Conservation (phyloP, 2,888 invertebrate species). For the Amitus sp. region DNA sequence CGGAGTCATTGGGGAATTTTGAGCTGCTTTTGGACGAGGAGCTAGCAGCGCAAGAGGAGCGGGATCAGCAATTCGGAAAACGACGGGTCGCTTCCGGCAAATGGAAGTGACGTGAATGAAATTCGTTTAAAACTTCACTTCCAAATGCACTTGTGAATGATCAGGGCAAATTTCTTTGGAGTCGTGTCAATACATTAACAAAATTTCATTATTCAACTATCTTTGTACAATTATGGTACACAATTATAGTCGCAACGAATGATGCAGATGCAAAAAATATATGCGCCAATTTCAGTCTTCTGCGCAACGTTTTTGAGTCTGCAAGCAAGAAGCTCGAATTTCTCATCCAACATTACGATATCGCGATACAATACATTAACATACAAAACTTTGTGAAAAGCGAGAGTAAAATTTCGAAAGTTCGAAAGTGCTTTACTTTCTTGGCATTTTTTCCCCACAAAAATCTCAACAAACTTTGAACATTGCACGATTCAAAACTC, state of each 20-base stretch:
- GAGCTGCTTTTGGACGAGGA: slow-evolving; percentile 88
- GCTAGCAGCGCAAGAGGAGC: slow-evolving; percentile 74
- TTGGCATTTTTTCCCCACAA: background rate
- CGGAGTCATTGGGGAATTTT: slow-evolving; percentile 84
- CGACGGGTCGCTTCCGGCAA: slow-evolving; percentile 51
- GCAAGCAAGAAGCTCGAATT: slow-evolving; percentile 2
- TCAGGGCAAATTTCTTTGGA: slow-evolving; percentile 15
- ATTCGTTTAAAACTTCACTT: background rate
- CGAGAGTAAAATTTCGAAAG: background rate
- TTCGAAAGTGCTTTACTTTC: background rate
- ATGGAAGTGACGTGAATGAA: slow-evolving; percentile 50
- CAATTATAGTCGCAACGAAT: slow-evolving; percentile 45
- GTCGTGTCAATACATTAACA: slow-evolving; percentile 54
- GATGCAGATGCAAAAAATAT: slow-evolving; percentile 54
- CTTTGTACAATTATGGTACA: slow-evolving; percentile 62
- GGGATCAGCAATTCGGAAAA: slow-evolving; percentile 59
- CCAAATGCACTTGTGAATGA: background rate
- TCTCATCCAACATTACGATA: background rate
- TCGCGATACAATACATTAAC: background rate
- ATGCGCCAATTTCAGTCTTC: slow-evolving; percentile 57
- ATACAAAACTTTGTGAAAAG: background rate
- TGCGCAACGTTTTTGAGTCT: slow-evolving; percentile 38
- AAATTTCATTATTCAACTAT: slow-evolving; percentile 49
- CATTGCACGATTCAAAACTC: slow-evolving; percentile 29
- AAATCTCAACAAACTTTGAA: background rate